Evolutionary conservation across 2,888 invertebrate genomes (phyloP).

Genomic region (Trypoxylon attenuatum): DNA sequence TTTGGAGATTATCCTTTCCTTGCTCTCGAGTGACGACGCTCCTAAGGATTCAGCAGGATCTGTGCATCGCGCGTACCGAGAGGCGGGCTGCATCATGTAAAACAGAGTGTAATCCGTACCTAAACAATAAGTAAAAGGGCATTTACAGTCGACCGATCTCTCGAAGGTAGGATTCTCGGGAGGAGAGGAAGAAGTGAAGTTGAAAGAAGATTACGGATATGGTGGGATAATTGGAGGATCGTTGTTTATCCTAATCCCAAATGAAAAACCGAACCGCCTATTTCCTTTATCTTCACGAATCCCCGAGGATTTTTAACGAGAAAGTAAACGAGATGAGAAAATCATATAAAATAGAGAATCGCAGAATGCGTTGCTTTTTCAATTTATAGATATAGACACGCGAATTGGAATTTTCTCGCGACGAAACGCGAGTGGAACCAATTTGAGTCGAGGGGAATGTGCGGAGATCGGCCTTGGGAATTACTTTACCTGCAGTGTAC

Average conservation of each 20-base stretch:
- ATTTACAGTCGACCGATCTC: constrained; percentile 71
- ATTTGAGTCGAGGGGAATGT: constrained; percentile 19
- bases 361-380: too few species aligned
- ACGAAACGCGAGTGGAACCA: constrained; percentile 8
- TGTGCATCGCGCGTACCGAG: constrained; percentile 67
- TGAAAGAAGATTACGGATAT: neutral
- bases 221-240: too few species aligned
- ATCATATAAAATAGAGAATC: too few species aligned
- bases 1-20: neutral
- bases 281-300: too few species aligned
- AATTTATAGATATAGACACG: too few species aligned
- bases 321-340: too few species aligned
- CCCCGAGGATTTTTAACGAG: too few species aligned
- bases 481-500: constrained; percentile 75
- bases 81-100: constrained; percentile 68
- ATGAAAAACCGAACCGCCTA: too few species aligned
- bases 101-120: constrained; percentile 73
- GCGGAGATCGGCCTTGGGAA: constrained; percentile 74
- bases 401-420: too few species aligned
- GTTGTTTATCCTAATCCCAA: too few species aligned
- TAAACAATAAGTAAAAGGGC: constrained; percentile 72
- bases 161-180: constrained; percentile 36
- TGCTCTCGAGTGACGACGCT: constrained; percentile 57
- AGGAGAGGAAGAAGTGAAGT: constrained; percentile 2
- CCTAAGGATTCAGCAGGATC: constrained; percentile 54